Evolutionary conservation across 2,113 vertebrate genomes (phyloP), one percentile per base, ranked within the genome.

Genomic region (Callocephalon fimbriatum): DNA sequence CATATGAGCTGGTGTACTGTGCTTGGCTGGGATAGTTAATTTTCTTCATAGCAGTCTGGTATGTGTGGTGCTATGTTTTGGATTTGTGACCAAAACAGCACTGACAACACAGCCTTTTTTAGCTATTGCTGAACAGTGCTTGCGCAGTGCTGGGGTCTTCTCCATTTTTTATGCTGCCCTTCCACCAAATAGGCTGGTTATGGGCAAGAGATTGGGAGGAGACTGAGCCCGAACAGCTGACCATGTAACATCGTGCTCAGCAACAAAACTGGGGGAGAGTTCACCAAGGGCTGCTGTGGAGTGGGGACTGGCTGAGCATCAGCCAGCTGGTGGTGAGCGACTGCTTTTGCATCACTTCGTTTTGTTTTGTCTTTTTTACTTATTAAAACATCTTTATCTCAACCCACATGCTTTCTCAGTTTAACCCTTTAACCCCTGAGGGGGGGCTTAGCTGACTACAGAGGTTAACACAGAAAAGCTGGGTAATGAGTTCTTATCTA

Each of bases 161-260:
- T 67, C 37, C 50, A 11, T 82, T 94, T 77, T 62, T 90, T 19
- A 37, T 0, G 2, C 22, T 65, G n/a, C 26, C 9, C 25, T 4
- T 9, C 14, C 32, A 75, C 6, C 15, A 75, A 68, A 20, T n/a
- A 63, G 42, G 42, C 3, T 82, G 18, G 25, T 66, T 44, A 23
- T 29, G 35, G 51, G 16, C 7, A 50, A 75, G 38, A 72, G 13
- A 10, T 0, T 59, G 62, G 20, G 51, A 59, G 38, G 35, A 54
- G 65, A 42, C 14, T 67, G 3, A 59, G 47, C 15, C 38, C 23
- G 21, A 25, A 68, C 10, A 51, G 23, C 10, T 62, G 59, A 66
- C 19, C 3, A 9, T 9, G 32, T 15, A 61, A 40, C 23, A 40
- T 12, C 0, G 0, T 35, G 35, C 6, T 79, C 51, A 79, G 25